Evolutionary conservation across 2,888 invertebrate genomes (phyloP).

Genomic region (Eugnorisma glareosa): DNA sequence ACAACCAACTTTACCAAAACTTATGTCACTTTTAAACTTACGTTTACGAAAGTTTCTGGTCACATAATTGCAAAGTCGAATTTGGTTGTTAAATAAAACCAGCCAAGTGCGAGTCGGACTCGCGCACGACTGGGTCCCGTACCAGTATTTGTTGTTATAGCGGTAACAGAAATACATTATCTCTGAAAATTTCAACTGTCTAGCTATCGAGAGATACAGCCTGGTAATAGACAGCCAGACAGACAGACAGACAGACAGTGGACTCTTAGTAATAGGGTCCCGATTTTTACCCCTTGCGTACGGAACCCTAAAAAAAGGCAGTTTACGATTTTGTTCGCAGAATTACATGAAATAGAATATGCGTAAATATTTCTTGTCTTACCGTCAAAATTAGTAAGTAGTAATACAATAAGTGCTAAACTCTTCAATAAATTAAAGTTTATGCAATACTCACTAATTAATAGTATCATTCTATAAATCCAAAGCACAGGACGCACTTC

Average conservation of each 20-base stretch:
- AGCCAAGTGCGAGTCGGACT: no score
- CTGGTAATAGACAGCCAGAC: no score
- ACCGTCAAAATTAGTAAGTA: background rate
- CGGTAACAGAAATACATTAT: no score
- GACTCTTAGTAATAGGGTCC: no score
- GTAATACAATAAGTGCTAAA: background rate
- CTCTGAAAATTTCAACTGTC: no score
- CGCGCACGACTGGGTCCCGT: no score
- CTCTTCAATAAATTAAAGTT: background rate
- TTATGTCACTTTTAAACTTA: background rate
- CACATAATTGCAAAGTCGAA: background rate
- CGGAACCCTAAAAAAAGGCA: background rate
- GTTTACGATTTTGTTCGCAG: background rate
- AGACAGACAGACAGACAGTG: no score
- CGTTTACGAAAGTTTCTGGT: background rate
- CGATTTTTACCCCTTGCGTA: no score
- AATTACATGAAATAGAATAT: background rate
- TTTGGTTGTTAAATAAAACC: background rate
- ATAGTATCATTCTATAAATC: background rate
- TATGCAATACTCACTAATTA: background rate
- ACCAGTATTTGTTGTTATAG: no score
- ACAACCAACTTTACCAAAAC: constrained; percentile 12
- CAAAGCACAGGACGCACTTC: constrained; percentile 6
- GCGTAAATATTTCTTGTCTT: background rate
- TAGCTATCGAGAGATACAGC: no score